phyloP scores from a whole-genome alignment of 2,888 invertebrate species.

The Noctua fimbriata region DNA sequence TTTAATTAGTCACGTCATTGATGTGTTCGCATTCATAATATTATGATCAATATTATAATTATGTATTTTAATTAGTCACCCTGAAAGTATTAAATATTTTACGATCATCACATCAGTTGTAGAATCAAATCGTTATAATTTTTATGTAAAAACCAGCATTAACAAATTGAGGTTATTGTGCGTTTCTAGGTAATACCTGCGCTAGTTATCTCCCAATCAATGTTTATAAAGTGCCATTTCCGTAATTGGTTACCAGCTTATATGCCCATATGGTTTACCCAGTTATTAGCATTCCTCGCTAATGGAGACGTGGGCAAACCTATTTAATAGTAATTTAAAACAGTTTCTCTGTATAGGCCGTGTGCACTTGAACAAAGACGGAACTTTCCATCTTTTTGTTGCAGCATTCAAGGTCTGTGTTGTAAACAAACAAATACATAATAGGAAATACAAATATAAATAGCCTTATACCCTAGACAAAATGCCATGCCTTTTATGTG shows the following conservation, averaged over 20 bases:
- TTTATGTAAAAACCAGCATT: constrained; percentile 13
- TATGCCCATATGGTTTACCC: constrained; percentile 26
- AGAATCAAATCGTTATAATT: constrained; percentile 13
- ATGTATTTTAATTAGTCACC: constrained; percentile 32
- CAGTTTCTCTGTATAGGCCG: constrained; percentile 11
- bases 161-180: constrained; percentile 33
- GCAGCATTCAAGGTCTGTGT: constrained; percentile 26
- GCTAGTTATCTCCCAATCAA: constrained; percentile 25
- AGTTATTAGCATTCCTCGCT: constrained; percentile 43
- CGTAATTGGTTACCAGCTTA: constrained; percentile 28
- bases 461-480: constrained; percentile 22
- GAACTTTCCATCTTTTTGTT: constrained; percentile 38
- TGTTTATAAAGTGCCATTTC: constrained; percentile 33
- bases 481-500: constrained; percentile 43
- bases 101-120: background rate
- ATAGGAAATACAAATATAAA: constrained; percentile 45
- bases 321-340: constrained; percentile 25
- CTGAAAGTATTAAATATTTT: constrained; percentile 10
- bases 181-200: constrained; percentile 25
- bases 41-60: constrained; percentile 27
- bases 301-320: constrained; percentile 39
- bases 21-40: constrained; percentile 31
- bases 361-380: constrained; percentile 16
- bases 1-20: constrained; percentile 21
- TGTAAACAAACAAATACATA: constrained; percentile 31